These are phyloP conservation scores for Horisme vitalbata DNA, from an alignment of 2,888 invertebrate genomes.

Conservation along the genomic window DNA sequence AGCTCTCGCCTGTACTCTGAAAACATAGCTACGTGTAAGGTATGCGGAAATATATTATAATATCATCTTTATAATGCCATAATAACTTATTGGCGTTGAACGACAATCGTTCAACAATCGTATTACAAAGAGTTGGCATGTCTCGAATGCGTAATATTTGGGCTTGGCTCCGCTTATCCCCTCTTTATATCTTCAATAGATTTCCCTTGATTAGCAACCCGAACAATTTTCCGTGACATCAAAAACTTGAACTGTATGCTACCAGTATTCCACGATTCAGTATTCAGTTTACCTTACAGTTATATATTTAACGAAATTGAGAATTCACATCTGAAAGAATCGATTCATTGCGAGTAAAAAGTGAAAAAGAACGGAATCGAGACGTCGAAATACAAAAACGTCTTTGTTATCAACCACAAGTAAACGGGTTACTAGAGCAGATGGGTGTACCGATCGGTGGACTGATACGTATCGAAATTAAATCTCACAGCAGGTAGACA, in stretches of 20 bases:
- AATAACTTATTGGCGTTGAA: too few species aligned
- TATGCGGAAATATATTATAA: too few species aligned
- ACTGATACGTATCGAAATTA: slow-evolving; percentile 70
- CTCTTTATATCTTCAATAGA: background rate
- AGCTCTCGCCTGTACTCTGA: too few species aligned
- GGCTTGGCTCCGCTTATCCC: too few species aligned
- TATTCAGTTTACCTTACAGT: slow-evolving; percentile 24
- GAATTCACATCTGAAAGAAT: slow-evolving; percentile 37
- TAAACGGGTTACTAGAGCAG: slow-evolving; percentile 67
- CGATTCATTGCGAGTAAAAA: slow-evolving; percentile 38
- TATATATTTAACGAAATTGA: slow-evolving; percentile 41
- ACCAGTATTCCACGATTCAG: background rate
- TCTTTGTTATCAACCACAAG: slow-evolving; percentile 55
- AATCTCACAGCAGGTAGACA: slow-evolving; percentile 68
- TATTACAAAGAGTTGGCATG: too few species aligned
- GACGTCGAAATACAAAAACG: slow-evolving; percentile 50
- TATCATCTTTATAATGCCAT: too few species aligned
- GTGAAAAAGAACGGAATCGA: slow-evolving; percentile 44
- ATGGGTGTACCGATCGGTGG: slow-evolving; percentile 54
- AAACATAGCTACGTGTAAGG: too few species aligned
- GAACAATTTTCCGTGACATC: background rate
- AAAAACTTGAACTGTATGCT: background rate
- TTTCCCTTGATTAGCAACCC: background rate
- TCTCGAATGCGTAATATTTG: too few species aligned
- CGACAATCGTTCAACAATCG: too few species aligned